Base-by-base conservation (phyloP, 2,888 invertebrate species). In the Dioctria linearis region DNA sequence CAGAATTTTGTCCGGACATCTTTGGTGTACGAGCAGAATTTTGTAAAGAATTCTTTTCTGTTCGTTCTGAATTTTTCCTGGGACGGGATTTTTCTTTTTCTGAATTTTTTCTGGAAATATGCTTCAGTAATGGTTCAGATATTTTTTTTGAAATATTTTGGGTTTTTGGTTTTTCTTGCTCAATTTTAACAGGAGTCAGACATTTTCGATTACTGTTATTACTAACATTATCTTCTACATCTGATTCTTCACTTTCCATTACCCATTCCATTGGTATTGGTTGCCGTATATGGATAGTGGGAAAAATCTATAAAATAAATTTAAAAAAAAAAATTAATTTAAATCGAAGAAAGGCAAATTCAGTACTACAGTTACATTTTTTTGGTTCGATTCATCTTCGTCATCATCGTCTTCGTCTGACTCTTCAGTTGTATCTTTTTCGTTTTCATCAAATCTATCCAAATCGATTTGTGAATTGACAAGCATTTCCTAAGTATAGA, bases 221-320 rank as follows among this genome's bases (percentile, higher is more conserved):
- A 37, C 3, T 37, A 5, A 63, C 37, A 3, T 63, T 13, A 42
- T 75, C 54, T 42, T 61, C 61, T 5, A 61, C 49, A 46, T 69
- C 69, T 6, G 51, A 39, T 46, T 75, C 65, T 9, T 54, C 66
- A 69, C 51, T 37, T 43, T 57, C 57, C 11, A 46, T n/a, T 54
- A 54, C 11, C 54, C 54, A 54, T 54, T 54, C 54, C 11, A 49
- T 46, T 6, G 80, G 75, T 5, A 46, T 46, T 5, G 73, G 75
- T 11, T 79, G 75, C 6, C 78, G 71, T 37, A 82, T 82, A 25
- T 78, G 78, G 13, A 82, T 42, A n/a, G 80, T 39, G 40, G 82
- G 82, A 54, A 59, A 59, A 51, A 82, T 61, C 82, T 82, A 37
- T n/a, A 49, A 63, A n/a, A 39, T 3, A 2, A 25, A 25, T 25